Conservation (phyloP, 2,888 invertebrate genomes). For the Xiphydria camelus region DNA sequence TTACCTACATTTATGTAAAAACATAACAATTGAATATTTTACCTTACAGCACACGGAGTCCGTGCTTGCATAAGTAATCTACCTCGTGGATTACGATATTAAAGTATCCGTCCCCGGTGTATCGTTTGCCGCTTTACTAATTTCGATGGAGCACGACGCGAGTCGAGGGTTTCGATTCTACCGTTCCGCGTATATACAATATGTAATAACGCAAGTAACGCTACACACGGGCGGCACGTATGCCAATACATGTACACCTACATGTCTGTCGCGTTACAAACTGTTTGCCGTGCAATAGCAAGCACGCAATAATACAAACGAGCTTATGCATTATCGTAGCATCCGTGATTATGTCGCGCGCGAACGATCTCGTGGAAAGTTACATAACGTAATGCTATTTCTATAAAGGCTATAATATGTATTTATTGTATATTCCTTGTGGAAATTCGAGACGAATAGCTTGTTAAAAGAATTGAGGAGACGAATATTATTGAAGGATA, state of each 20-base stretch:
- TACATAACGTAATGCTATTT: too few relatives aligned
- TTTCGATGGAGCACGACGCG: background rate
- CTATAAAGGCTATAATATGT: too few relatives aligned
- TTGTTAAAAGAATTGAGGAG: too few relatives aligned
- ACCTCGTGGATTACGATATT: too few relatives aligned
- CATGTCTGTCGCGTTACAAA: background rate
- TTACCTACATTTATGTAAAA: too few relatives aligned
- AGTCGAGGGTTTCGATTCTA: background rate
- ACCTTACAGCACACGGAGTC: too few relatives aligned
- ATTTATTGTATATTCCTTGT: too few relatives aligned
- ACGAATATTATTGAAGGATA: too few relatives aligned
- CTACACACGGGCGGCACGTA: background rate
- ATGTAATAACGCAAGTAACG: background rate
- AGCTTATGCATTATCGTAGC: background rate
- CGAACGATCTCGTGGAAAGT: too few relatives aligned
- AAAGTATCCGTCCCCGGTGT: background rate
- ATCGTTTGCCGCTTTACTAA: background rate
- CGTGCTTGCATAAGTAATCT: too few relatives aligned
- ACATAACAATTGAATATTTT: conserved; percentile 1
- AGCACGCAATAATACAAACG: background rate
- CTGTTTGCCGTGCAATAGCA: background rate
- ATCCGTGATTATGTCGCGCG: background rate
- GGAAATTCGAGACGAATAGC: too few relatives aligned
- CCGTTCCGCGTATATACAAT: background rate
- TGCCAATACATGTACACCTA: background rate